Evolutionary conservation across 2,888 invertebrate species (phyloP), one percentile per base, ranked within the genome.

Genomic region (Hemithea aestivaria): DNA sequence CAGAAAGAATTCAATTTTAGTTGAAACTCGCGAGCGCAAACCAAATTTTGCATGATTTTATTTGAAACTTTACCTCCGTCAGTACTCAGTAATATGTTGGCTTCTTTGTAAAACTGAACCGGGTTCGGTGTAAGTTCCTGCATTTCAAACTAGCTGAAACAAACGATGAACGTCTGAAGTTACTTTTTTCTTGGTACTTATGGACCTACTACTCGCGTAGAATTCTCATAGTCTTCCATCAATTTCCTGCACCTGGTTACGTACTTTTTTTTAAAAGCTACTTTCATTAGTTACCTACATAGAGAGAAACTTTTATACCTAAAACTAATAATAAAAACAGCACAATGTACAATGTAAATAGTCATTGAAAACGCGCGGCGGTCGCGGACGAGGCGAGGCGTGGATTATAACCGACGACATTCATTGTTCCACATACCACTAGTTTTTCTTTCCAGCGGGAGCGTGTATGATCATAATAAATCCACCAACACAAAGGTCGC

Each of bases 401-500:
- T 21, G 16, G 16, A 16, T 8, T n/a, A 9, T 25, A 12, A 24
- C 11, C 20, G 32, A 5, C 24, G 28, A 25, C 40, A 34, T 30
- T 11, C 32, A 33, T 30, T 42, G 44, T 39, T 38, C 28, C 27
- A 34, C 41, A 32, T 47, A 37, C 50, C 58, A 59, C 61, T 62
- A 61, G 60, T 66, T 65, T 63, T 41, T 64, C 60, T 62, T 62
- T 55, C 53, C 53, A 43, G 46, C 35, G 56, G 38, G 37, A 28
- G 42, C 48, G 55, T 51, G 55, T 56, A 58, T 57, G 62, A 58
- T 57, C 54, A 62, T 61, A 66, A 70, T 71, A 71, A 69, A 71
- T 68, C 62, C 61, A 49, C 53, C 40, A 51, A 46, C 58, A 66
- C 66, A 66, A 66, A 68, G 64, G 62, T 62, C 55, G 51, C 41